phyloP scores from a whole-genome alignment of 1,140 invertebrate genomes.

The Dreissena polymorpha region DNA sequence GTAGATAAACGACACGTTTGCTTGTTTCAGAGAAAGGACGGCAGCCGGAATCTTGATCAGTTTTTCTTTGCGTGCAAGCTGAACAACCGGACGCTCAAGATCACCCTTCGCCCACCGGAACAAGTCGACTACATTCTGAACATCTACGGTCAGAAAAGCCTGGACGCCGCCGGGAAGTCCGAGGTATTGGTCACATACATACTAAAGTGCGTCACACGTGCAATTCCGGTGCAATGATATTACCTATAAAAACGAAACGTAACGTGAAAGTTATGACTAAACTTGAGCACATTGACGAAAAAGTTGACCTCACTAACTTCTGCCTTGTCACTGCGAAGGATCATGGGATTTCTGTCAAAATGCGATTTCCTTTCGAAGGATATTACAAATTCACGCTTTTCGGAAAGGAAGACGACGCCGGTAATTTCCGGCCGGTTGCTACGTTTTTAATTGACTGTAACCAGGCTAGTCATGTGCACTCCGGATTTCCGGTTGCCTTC shows the following conservation, averaged over 20 bases:
- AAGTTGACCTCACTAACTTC: conserved; percentile 35
- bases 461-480: conserved; percentile 48
- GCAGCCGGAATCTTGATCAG: conserved; percentile 37
- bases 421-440: conserved; percentile 44
- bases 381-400: conserved; percentile 50
- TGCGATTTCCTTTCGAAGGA: conserved; percentile 40
- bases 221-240: conserved; percentile 42
- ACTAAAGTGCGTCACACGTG: conserved; percentile 38
- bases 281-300: conserved; percentile 40
- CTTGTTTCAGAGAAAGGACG: conserved; percentile 46
- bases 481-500: conserved; percentile 53
- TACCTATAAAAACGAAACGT: conserved; percentile 43
- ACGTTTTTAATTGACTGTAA: conserved; percentile 45
- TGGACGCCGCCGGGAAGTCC: conserved; percentile 34
- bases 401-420: conserved; percentile 28
- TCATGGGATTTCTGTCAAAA: conserved; percentile 40
- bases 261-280: conserved; percentile 41
- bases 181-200: conserved; percentile 48
- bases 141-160: conserved; percentile 36
- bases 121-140: conserved; percentile 40
- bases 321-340: conserved; percentile 40
- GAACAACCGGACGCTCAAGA: conserved; percentile 38
- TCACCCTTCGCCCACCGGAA: conserved; percentile 37
- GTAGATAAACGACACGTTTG: not conserved
- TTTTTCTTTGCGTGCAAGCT: conserved; percentile 42